Percentiles rank a stretch among this genome's conserved stretches.
Conservation (phyloP, 1,140 invertebrate species). For the Conus ventricosus region DNA sequence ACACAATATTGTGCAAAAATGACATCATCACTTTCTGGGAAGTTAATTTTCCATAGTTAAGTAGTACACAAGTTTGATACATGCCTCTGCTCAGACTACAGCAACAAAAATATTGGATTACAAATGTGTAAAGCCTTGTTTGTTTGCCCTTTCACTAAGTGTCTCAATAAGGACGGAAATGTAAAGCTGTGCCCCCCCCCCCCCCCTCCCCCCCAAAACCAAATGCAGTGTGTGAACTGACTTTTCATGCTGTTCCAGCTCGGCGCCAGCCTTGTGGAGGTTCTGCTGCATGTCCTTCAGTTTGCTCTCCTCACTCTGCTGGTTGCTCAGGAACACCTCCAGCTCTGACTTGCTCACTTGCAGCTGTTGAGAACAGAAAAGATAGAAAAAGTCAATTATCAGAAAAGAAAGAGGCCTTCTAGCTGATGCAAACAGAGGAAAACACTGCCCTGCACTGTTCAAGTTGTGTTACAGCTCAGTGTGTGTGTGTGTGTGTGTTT, state of each 20-base stretch:
- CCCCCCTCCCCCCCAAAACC: no score
- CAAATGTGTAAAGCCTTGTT: no score
- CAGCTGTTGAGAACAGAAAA: slow-evolving; percentile 71
- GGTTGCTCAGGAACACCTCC: slow-evolving; percentile 86
- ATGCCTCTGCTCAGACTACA: no score
- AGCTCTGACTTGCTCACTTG: slow-evolving; percentile 88
- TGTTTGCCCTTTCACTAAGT: no score
- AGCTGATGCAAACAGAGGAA: neutral
- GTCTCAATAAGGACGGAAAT: no score
- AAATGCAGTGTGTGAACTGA: slow-evolving; percentile 34
- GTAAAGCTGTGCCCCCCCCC: no score
- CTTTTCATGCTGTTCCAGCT: slow-evolving; percentile 66
- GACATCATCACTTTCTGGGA: no score
- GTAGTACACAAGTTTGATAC: no score
- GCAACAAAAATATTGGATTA: no score
- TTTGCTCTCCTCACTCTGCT: slow-evolving; percentile 85
- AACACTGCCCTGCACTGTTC: neutral
- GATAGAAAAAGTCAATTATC: neutral
- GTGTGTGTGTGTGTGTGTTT: neutral
- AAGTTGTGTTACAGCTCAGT: neutral
- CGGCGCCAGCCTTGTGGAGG: slow-evolving; percentile 62
- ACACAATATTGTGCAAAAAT: no score
- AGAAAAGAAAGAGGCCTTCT: neutral
- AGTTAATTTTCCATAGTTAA: no score
- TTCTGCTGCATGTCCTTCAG: slow-evolving; percentile 80